phyloP scores from a whole-genome alignment of 1,140 invertebrate species.

The Trypoxylus dichotomus region DNA sequence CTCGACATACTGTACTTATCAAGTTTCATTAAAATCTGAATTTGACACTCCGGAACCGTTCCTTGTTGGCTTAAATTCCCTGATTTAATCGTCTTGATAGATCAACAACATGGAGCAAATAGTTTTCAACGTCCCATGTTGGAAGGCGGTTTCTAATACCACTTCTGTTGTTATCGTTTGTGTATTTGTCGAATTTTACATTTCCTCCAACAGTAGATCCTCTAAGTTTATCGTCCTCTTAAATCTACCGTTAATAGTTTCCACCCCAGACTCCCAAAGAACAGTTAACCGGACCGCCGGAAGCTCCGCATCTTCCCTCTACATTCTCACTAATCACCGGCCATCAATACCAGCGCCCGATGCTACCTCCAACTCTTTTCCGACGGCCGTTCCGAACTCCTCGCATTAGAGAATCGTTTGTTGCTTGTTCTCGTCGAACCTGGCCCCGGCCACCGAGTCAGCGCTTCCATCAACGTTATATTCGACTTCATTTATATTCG shows the following conservation, averaged over 20 bases:
- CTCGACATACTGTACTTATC: too few species aligned
- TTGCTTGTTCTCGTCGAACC: background rate
- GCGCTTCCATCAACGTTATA: background rate
- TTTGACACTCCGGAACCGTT: too few species aligned
- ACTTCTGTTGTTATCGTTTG: too few species aligned
- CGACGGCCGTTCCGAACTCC: background rate
- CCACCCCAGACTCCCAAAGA: background rate
- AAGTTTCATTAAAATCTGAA: too few species aligned
- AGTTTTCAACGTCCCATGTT: too few species aligned
- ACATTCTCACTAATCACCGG: conserved; percentile 1
- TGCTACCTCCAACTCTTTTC: background rate
- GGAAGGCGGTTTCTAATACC: too few species aligned
- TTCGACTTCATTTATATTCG: background rate
- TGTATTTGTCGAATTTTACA: too few species aligned
- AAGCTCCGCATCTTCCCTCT: background rate
- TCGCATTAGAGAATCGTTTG: background rate
- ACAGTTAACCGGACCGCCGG: background rate
- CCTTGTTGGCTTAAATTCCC: too few species aligned
- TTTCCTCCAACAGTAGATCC: too few species aligned
- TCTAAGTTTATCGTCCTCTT: background rate
- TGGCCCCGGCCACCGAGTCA: background rate
- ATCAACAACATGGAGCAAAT: too few species aligned
- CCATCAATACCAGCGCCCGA: background rate
- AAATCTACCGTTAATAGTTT: conserved; percentile 3
- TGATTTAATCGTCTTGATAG: too few species aligned